Evolutionary conservation across 2,888 invertebrate genomes (phyloP), one percentile per base, ranked within the genome.

Genomic region (Perithous albicinctus): DNA sequence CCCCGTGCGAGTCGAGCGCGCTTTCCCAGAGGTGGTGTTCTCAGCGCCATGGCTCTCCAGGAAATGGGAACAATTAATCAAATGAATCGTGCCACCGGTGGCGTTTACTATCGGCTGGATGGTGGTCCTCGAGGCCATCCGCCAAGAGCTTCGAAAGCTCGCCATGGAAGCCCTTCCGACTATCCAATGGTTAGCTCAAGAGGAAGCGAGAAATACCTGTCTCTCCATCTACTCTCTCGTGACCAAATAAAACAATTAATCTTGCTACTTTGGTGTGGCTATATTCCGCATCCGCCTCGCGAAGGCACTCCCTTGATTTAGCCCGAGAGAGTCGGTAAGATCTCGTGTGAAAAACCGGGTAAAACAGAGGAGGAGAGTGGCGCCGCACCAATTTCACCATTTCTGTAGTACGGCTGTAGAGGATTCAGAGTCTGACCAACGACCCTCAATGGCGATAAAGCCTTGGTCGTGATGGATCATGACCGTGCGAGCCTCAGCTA

Each of bases 21-120:
- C 67, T 43, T 67, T 69, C 77, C 66, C 69, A 23, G 43, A 48
- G 76, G 74, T 54, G 48, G n/a, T 75, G 75, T 79, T 78, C 79
- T 75, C 80, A 77, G 77, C 76, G 63, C 66, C 63, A 61, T n/a
- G 51, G 78, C 78, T 69, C 80, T 79, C 83, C 79, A 76, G 84
- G 82, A 86, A 88, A 85, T 86, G 86, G 73, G 84, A 84, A 85
- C 85, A 87, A 88, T 88, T 88, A 88, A 88, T 88, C 86, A 86
- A 87, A 87, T 78, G 73, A 84, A 86, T 87, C 86, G 85, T 78
- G 72, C 77, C 67, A 56, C 69, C 54, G 74, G 78, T 81, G 83
- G 75, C 80, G 80, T 76, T 85, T 73, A 80, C 84, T 84, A 85
- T 84, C 84, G 76, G 72, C 67, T 59, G 54, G 74, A 70, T 77